A percentile compares a stretch with the other conserved stretches of the same genome.
Evolutionary conservation across 2,797 vertebrate species (phyloP).

Genomic region (Amniataba percoides): DNA sequence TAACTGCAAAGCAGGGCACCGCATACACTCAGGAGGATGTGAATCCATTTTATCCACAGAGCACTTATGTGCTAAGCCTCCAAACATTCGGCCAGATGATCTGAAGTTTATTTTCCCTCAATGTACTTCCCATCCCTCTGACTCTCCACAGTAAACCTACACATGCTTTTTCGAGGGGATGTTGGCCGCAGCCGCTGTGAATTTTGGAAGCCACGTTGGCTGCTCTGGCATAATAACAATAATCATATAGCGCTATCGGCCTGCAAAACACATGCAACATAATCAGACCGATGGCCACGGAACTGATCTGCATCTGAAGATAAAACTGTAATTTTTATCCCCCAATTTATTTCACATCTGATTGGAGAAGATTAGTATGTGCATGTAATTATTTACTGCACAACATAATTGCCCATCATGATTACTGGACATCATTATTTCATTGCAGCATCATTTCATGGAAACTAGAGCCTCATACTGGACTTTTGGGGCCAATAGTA

Average conservation of each 20-base stretch:
- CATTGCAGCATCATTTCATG: constrained; percentile 12
- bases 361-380: constrained; percentile 45
- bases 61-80: constrained; percentile 76
- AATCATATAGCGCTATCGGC: constrained; percentile 14
- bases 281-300: constrained; percentile 28
- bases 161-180: constrained; percentile 42
- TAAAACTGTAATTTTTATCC: constrained; percentile 27
- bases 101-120: constrained; percentile 64
- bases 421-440: constrained; percentile 35
- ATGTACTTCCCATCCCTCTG: constrained; percentile 52
- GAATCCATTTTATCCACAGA: constrained; percentile 75
- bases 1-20: constrained; percentile 59
- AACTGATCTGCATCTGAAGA: constrained; percentile 37
- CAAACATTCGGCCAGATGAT: constrained; percentile 48
- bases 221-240: constrained; percentile 24
- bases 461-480: constrained; percentile 21
- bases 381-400: constrained; percentile 44
- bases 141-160: constrained; percentile 67
- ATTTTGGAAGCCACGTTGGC: constrained; percentile 38
- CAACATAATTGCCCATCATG: constrained; percentile 32
- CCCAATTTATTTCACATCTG: constrained; percentile 48
- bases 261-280: constrained; percentile 33
- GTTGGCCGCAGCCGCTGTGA: constrained; percentile 35
- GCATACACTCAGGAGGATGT: constrained; percentile 69
- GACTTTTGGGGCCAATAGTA: constrained; percentile 6